Evolutionary conservation across 2,888 invertebrate species (phyloP).

Genomic region (Conistra vaccinii): DNA sequence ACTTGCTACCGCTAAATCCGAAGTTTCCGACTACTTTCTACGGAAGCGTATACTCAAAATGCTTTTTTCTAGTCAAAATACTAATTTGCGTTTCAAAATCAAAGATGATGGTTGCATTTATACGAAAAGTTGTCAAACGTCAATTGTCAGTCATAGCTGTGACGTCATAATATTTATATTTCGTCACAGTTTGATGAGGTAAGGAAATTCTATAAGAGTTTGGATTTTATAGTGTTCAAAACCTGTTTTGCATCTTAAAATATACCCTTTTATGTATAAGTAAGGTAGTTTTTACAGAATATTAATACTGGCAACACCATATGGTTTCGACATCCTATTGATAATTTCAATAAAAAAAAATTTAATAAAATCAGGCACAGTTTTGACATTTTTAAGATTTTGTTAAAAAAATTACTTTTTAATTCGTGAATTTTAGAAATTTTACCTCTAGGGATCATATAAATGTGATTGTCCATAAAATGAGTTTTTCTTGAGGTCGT

Average conservation of each 20-base stretch:
- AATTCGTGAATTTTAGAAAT: conserved; percentile 16
- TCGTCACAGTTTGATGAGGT: not conserved
- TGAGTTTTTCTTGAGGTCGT: conserved; percentile 26
- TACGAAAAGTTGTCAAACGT: conserved; percentile 48
- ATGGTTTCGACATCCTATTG: not conserved
- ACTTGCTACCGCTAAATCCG: conserved; percentile 23
- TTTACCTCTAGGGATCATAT: not conserved
- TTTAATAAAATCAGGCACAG: not conserved
- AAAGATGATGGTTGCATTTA: conserved; percentile 69
- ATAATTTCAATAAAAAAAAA: not conserved
- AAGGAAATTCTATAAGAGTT: conserved; percentile 14
- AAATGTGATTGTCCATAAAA: conserved; percentile 1
- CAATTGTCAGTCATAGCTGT: conserved; percentile 21
- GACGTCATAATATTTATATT: conserved; percentile 2
- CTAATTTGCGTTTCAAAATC: conserved; percentile 62
- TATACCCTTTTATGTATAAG: not conserved
- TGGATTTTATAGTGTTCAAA: conserved; percentile 30
- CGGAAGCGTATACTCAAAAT: conserved; percentile 65
- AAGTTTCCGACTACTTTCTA: conserved; percentile 31
- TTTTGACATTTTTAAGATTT: conserved; percentile 41
- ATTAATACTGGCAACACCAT: conserved; percentile 16
- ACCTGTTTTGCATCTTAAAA: conserved; percentile 30
- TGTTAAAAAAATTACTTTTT: conserved; percentile 5
- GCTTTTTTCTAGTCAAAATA: conserved; percentile 76
- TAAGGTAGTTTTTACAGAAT: conserved; percentile 32